Percentiles rank a stretch among this genome's conserved stretches.
These are phyloP conservation scores for Fratercula arctica DNA, from an alignment of 2,797 vertebrate genomes.

Conservation along the genomic window DNA sequence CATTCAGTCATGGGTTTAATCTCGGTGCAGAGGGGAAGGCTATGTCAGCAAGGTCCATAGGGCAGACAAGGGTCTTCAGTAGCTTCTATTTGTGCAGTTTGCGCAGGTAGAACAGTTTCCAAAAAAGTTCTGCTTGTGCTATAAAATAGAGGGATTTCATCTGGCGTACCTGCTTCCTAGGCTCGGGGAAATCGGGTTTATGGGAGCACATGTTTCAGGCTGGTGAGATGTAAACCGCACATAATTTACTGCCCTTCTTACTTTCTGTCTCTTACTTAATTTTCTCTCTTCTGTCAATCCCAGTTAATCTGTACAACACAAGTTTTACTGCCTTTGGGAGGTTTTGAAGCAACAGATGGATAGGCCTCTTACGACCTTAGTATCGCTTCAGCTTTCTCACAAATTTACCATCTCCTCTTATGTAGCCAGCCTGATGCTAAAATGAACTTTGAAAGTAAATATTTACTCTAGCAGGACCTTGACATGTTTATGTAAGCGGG, in stretches of 20 bases:
- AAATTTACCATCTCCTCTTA: background rate
- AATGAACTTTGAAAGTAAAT: slow-evolving; percentile 59
- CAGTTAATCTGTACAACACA: background rate
- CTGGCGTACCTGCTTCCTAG: background rate
- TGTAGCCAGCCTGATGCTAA: background rate
- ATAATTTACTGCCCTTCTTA: slow-evolving; percentile 10
- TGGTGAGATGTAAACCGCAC: background rate
- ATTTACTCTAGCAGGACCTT: slow-evolving; percentile 26
- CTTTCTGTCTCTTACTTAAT: slow-evolving; percentile 29
- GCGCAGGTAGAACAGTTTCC: slow-evolving; percentile 1
- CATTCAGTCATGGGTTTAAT: background rate
- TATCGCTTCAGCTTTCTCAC: slow-evolving; percentile 12
- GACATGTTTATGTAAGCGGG: slow-evolving; percentile 44
- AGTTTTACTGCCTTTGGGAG: slow-evolving; percentile 21
- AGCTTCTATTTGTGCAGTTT: slow-evolving; percentile 41
- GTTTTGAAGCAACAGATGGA: slow-evolving; percentile 19
- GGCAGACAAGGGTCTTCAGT: slow-evolving; percentile 2
- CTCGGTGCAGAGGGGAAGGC: background rate
- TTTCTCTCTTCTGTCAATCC: slow-evolving; percentile 30
- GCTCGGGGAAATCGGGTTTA: background rate
- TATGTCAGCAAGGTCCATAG: slow-evolving; percentile 10
- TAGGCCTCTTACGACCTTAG: background rate
- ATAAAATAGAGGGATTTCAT: slow-evolving; percentile 18
- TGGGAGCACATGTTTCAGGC: slow-evolving; percentile 5
- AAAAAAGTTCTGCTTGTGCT: background rate